phyloP scores from a whole-genome alignment of 2,888 invertebrate genomes.

The Agrotis segetum region DNA sequence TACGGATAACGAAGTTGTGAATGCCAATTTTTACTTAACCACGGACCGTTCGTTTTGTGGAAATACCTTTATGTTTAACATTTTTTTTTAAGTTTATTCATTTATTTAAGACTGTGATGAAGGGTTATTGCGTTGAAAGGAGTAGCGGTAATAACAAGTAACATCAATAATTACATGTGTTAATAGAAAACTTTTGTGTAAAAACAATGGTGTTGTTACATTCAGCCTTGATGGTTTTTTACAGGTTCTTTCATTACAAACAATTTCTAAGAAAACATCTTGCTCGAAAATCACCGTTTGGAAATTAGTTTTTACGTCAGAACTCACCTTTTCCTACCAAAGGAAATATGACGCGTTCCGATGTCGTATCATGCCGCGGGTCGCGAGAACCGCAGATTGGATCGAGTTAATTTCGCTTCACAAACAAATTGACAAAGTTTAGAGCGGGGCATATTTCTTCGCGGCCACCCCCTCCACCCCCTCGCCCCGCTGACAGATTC shows the following conservation, averaged over 20 bases:
- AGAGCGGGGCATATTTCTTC: conserved; percentile 91
- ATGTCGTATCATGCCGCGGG: conserved; percentile 82
- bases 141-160: no score
- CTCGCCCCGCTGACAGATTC: conserved; percentile 83
- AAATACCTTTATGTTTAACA: conserved; percentile 53
- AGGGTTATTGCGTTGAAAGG: conserved; percentile 13
- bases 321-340: conserved; percentile 74
- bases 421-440: conserved; percentile 91
- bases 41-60: conserved; percentile 76
- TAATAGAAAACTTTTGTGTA: no score
- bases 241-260: conserved; percentile 1
- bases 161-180: no score
- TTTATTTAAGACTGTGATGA: conserved; percentile 45
- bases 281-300: conserved; percentile 5
- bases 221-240: not conserved
- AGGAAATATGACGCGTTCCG: conserved; percentile 81
- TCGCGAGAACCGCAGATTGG: conserved; percentile 86
- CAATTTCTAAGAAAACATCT: conserved; percentile 31
- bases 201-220: not conserved
- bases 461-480: conserved; percentile 75
- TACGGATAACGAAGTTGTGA: conserved; percentile 85
- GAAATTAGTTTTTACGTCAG: conserved; percentile 61
- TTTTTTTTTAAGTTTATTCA: conserved; percentile 63
- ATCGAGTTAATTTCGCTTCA: conserved; percentile 91
- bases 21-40: conserved; percentile 86